These are phyloP conservation scores for Epinotia nisella DNA, from an alignment of 2,888 invertebrate genomes.

Conservation along the genomic window DNA sequence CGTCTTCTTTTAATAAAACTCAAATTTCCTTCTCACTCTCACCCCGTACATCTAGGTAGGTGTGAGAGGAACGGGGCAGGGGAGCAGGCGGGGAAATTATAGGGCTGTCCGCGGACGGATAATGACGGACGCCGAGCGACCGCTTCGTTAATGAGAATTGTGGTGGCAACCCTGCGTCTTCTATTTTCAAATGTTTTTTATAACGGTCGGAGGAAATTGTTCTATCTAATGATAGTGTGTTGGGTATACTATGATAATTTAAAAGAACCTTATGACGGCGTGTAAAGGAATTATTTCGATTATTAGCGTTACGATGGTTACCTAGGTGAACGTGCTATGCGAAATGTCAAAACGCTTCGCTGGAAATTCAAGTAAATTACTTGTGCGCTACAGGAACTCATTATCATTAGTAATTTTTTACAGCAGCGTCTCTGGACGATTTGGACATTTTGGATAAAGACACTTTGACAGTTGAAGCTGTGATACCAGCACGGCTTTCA, in stretches of 20 bases:
- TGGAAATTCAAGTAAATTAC: constrained; percentile 22
- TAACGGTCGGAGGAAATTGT: constrained; percentile 43
- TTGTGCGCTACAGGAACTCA: not conserved
- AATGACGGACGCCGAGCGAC: constrained; percentile 77
- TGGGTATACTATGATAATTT: constrained; percentile 9
- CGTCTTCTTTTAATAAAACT: constrained; percentile 74
- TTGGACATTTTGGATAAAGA: not conserved
- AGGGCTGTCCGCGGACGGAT: constrained; percentile 74
- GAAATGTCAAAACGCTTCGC: constrained; percentile 10
- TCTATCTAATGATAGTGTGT: constrained; percentile 41
- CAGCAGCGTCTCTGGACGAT: not conserved
- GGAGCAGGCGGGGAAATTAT: constrained; percentile 72
- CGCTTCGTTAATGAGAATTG: constrained; percentile 73
- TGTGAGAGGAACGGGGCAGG: constrained; percentile 52
- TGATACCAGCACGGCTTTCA: too few relatives aligned
- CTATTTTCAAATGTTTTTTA: constrained; percentile 46
- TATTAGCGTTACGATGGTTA: not conserved
- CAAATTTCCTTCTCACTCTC: constrained; percentile 52
- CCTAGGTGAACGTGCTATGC: constrained; percentile 7
- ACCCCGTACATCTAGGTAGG: constrained; percentile 28
- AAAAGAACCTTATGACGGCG: not conserved
- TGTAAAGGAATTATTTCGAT: not conserved
- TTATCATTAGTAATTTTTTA: not conserved
- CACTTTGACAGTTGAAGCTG: not conserved
- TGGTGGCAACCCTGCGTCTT: constrained; percentile 67